A percentile compares a stretch with the other conserved stretches of the same genome.
These are phyloP conservation scores for Echinops telfairi DNA, from an alignment of 2,113 vertebrate genomes.

Conservation along the genomic window DNA sequence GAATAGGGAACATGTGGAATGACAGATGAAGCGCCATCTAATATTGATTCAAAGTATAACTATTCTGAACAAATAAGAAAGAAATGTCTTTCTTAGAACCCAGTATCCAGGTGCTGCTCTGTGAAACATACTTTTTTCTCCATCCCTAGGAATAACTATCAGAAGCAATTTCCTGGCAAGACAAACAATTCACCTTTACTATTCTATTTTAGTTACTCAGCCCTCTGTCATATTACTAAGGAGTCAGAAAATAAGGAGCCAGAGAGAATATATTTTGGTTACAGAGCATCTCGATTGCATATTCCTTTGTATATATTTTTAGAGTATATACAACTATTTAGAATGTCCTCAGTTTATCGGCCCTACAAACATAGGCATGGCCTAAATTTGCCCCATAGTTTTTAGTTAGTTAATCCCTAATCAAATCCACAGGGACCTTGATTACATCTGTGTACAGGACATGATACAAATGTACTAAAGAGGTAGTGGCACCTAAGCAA, in stretches of 20 bases:
- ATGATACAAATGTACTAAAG: background rate
- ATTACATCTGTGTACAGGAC: background rate
- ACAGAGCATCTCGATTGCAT: no score
- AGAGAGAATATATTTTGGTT: no score
- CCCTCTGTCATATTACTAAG: no score
- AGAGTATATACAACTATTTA: no score
- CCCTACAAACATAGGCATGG: no score
- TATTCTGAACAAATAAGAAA: background rate
- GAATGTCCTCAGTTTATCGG: no score
- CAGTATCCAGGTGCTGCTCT: background rate
- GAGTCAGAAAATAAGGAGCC: no score
- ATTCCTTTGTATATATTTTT: no score
- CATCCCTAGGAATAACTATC: background rate
- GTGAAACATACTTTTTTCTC: background rate
- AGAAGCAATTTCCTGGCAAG: background rate
- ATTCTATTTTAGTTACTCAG: no score
- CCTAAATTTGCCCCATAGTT: background rate
- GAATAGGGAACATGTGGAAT: background rate
- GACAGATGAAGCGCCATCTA: background rate
- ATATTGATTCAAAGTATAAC: background rate
- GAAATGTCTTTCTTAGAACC: background rate
- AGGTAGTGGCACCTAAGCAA: background rate
- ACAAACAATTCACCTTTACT: background rate
- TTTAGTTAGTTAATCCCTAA: no score
- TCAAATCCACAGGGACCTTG: background rate